Base-by-base conservation (phyloP, 2,888 invertebrate genomes). In the Herminia tarsipennalis region DNA sequence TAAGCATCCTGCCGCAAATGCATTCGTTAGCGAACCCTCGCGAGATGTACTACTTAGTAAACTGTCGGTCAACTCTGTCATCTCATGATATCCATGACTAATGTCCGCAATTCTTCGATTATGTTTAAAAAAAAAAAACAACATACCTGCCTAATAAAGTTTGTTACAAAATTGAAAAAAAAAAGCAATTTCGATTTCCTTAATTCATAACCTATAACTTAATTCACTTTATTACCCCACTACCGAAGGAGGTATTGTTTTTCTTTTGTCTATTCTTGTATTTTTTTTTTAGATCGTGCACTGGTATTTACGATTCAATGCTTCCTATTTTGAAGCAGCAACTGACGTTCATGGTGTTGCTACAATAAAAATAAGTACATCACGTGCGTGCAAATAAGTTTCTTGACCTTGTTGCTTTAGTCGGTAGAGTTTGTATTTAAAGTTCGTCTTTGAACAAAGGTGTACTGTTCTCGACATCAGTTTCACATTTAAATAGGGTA, bases 1-100 rank as follows among this genome's bases (percentile, higher is more conserved):
- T 34, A 58, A 56, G 61, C 74, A 66, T 75, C 76, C 73, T 69
- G 68, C 33, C 33, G 12, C 24, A 27, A 30, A 35, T 42, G 41
- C 34, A 41, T 57, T 51, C 9, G 29, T 45, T 39, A 45, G 39
- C 28, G 32, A 43, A 32, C 18, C 21, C 28, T 35, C n/a, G 38
- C n/a, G 17, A 22, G 10, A 33, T 33, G 6, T 5, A 34, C 34
- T 16, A 24, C 33, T 40, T 27, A 13, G 4, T 34, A 10, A 41
- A 34, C 13, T 20, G 12, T 13, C 5, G 2, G 25, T 18, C 8
- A 33, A 2, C 3, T 10, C 3, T 5, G 14, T 24, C 2, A 2
- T 6, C 13, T 9, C 1, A n/a, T n/a, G n/a, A n/a, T n/a, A n/a
- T n/a, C n/a, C n/a, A n/a, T n/a, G n/a, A n/a, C n/a, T n/a, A n/a